These are phyloP conservation scores for Prunella strophiata DNA, from an alignment of 2,797 vertebrate genomes.

Conservation along the genomic window DNA sequence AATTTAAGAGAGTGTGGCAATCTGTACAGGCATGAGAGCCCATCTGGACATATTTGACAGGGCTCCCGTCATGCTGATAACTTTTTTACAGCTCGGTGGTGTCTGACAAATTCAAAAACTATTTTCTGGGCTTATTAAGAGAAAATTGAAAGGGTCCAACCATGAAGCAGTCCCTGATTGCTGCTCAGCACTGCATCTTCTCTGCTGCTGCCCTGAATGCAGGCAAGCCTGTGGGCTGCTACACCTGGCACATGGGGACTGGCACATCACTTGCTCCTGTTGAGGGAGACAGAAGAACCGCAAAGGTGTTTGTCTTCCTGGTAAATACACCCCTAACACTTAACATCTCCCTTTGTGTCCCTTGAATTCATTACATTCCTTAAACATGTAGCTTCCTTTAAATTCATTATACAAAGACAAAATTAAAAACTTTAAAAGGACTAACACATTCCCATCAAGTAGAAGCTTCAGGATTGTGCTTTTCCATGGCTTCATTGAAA, in stretches of 20 bases:
- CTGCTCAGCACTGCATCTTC: background rate
- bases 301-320: background rate
- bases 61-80: background rate
- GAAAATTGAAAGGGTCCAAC: constrained; percentile 16
- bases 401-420: constrained; percentile 23
- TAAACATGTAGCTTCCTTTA: background rate
- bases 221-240: background rate
- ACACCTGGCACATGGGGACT: accelerated
- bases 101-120: background rate
- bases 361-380: constrained; percentile 30
- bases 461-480: constrained; percentile 28
- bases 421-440: constrained; percentile 55
- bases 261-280: accelerated
- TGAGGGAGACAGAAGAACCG: background rate
- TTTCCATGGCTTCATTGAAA: constrained; percentile 15
- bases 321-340: background rate
- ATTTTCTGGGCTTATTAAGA: constrained; percentile 1
- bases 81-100: background rate
- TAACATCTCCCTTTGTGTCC: constrained; percentile 5
- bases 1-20: background rate
- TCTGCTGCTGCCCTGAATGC: background rate
- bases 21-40: background rate
- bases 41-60: background rate
- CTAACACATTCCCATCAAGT: constrained; percentile 17
- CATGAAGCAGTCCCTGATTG: background rate